phyloP scores from a whole-genome alignment of 2,113 vertebrate species.

The Thalassarche chlororhynchos region DNA sequence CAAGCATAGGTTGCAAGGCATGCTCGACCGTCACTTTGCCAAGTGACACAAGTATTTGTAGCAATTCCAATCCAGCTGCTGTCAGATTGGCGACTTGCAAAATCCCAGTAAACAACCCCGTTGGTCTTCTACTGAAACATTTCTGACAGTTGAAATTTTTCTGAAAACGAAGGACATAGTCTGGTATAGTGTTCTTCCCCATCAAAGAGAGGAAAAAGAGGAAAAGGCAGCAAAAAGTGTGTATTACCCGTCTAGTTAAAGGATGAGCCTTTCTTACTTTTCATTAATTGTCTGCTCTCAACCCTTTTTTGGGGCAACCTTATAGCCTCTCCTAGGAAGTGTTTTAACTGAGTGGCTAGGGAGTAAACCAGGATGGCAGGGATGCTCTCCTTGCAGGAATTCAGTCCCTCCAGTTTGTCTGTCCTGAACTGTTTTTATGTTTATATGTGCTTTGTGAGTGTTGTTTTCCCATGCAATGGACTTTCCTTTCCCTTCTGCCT shows the following conservation, averaged over 20 bases:
- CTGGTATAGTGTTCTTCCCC: neutral
- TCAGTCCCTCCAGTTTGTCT: neutral
- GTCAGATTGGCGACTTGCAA: neutral
- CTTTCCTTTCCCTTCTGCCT: neutral
- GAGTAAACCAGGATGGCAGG: neutral
- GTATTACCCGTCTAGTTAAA: neutral
- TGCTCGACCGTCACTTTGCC: neutral
- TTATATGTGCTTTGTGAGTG: neutral
- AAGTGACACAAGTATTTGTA: slow-evolving; percentile 43
- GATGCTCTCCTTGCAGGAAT: neutral
- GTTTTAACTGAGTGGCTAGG: neutral
- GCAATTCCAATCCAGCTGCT: slow-evolving; percentile 16
- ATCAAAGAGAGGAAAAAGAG: neutral
- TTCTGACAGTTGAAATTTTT: neutral
- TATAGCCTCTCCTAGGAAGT: neutral
- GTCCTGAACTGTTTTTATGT: neutral
- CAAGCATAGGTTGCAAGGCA: slow-evolving; percentile 15
- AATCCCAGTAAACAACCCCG: neutral
- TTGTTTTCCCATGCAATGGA: neutral
- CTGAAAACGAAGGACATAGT: neutral
- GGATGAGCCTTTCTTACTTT: neutral
- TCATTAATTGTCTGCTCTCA: neutral
- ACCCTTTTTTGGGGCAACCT: neutral
- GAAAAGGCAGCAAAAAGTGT: neutral
- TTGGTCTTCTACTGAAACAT: neutral